A percentile compares a stretch with the other conserved stretches of the same genome.
Evolutionary conservation across 2,113 vertebrate species (phyloP).

Genomic region (Lagopus muta): DNA sequence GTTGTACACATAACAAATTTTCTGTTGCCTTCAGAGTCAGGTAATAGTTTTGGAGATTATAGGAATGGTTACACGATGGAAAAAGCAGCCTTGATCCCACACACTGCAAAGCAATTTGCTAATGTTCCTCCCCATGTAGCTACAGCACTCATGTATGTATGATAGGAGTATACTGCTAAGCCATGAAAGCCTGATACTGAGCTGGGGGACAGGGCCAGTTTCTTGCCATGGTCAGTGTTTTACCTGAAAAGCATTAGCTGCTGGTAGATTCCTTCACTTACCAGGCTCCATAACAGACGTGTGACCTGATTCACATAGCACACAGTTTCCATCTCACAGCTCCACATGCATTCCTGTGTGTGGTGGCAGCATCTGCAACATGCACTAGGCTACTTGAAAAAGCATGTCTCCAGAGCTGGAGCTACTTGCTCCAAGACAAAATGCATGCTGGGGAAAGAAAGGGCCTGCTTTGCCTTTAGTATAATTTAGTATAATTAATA

Average conservation of each 20-base stretch:
- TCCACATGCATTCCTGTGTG: background rate
- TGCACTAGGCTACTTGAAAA: accelerated
- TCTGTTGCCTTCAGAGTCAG: background rate
- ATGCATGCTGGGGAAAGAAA: background rate
- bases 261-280: background rate
- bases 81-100: background rate
- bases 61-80: background rate
- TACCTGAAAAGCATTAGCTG: no score
- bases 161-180: background rate
- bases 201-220: background rate
- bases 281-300: background rate
- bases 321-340: background rate
- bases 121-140: background rate
- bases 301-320: no score
- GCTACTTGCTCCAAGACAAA: background rate
- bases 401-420: background rate
- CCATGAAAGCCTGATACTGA: background rate
- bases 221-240: background rate
- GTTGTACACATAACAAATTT: background rate
- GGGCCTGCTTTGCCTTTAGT: background rate
- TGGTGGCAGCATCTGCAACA: background rate
- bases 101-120: background rate
- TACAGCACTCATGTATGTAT: accelerated
- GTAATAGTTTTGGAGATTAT: background rate
- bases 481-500: background rate